Base-by-base conservation (phyloP, 2,888 invertebrate species). In the Drosophila limbata region DNA sequence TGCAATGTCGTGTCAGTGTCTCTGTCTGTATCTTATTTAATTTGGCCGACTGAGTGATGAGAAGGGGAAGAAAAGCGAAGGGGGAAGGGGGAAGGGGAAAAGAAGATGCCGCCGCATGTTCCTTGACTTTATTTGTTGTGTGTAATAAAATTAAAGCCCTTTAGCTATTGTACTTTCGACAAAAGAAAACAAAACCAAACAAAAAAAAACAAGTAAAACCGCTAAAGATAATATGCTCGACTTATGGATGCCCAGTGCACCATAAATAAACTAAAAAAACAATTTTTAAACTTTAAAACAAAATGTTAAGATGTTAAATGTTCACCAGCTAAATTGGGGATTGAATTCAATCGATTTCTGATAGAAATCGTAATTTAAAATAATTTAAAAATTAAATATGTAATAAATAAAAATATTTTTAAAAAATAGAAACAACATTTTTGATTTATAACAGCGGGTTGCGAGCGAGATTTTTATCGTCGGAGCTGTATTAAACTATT, bases 121-220 rank as follows among this genome's bases (percentile, higher is more conserved):
- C 87, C 87, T 84, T 81, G 89, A 85, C 84, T 85, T 85, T 88
- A 85, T 88, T 86, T 88, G 84, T 77, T 86, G 82, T 83, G 75
- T 86, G 88, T 88, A 85, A 85, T 85, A 85, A 85, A 85, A 85
- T 85, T 85, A 85, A 88, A 88, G 84, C 89, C 84, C 89, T 85
- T 85, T 85, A 88, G 84, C 87, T 86, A 88, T 88, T 88, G 84
- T 88, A 81, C 74, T 79, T 88, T 72, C 67, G 42, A 68, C 72
- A 69, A 45, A 55, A 45, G n/a, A 33, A 53, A 48, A 28, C 28
- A 28, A 55, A 55, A 50, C 40, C 42, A 21, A 15, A 61, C 39
- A 33, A 45, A 35, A 61, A 59, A 33, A 11, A 11, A 13, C 21
- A 2, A 37, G n/a, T n/a, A 13, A 13, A 35, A 68, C 56, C 62